A percentile compares a stretch with the other conserved stretches of the same genome.
Conservation (phyloP, 2,113 vertebrate genomes). For the Myotis yumanensis region DNA sequence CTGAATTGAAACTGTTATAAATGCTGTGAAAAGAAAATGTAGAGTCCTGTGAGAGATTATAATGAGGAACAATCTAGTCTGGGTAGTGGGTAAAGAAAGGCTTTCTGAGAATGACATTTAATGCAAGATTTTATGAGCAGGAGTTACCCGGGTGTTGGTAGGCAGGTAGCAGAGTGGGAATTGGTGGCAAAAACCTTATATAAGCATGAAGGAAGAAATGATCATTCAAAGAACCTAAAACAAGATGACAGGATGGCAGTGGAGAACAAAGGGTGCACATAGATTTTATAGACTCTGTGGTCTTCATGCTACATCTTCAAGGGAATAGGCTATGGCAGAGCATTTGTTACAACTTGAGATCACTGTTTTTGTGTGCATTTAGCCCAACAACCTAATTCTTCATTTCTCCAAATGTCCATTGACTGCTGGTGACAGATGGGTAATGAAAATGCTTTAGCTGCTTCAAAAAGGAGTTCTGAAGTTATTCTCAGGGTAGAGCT, state of each 20-base stretch:
- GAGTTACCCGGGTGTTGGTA: not conserved
- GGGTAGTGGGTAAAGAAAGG: not conserved
- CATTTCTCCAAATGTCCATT: not conserved
- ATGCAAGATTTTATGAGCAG: not conserved
- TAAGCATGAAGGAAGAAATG: not conserved
- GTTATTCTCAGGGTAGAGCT: not conserved
- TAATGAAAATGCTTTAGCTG: conserved; percentile 42
- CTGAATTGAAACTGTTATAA: not conserved
- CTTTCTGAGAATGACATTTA: not conserved
- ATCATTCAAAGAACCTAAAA: not conserved
- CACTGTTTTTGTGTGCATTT: not conserved
- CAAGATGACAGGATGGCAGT: no score
- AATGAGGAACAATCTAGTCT: no score
- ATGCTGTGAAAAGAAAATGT: not conserved
- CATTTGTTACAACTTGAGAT: not conserved
- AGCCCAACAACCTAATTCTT: not conserved
- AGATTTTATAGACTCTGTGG: not conserved
- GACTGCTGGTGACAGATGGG: not conserved
- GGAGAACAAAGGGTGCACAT: not conserved
- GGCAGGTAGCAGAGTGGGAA: not conserved
- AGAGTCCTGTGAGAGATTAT: not conserved
- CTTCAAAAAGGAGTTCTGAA: conserved; percentile 28
- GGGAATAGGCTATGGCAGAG: not conserved
- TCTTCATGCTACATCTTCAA: not conserved
- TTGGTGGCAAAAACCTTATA: not conserved